Evolutionary conservation across 2,797 vertebrate genomes (phyloP), one percentile per base, ranked within the genome.

Genomic region (Delichon dasypus): DNA sequence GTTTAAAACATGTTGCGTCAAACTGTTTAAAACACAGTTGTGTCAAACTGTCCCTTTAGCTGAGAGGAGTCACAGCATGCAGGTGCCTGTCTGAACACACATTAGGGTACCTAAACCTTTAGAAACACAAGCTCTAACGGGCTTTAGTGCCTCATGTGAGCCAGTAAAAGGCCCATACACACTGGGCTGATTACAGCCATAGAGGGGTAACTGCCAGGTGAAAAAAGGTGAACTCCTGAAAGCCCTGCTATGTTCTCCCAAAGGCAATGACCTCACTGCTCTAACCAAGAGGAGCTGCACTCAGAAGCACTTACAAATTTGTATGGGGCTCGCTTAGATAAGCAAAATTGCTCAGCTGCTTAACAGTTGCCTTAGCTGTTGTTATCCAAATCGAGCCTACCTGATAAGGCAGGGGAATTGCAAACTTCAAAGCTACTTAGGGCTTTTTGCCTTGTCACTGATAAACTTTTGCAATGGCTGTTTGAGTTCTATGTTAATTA

Each of bases 351-450:
- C 84, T 82, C 47, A 72, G 77, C 53, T 87, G 38, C 51, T 57
- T 40, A 93, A 83, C 60, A 84, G 57, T 13, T 57, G 53, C 57
- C 42, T 71, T 25, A 74, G 47, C 61, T 74, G n/a, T n/a, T 89
- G 45, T 89, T 80, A 80, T 44, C 54, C 75, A 81, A 85, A 89
- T n/a, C 85, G 60, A 71, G 38, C 40, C 29, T 6, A 62, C 53
- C 75, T 68, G 86, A 95, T 94, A 96, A 90, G 58, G 50, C 57
- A 82, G 27, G 18, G 47, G 50, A 92, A 68, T 13, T 61, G 45
- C 88, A 82, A 61, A 65, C 74, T 80, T 94, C 82, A 89, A 93
- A 93, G 76, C 42, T 16, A 16, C 34, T 91, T 81, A 34, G 45
- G 57, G 34, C 65, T 89, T 85, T 88, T 58, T 72, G 38, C 42